A percentile compares a stretch with the other conserved stretches of the same genome.
These are phyloP conservation scores for Drosophila basisetae DNA, from an alignment of 2,888 invertebrate genomes.

Conservation along the genomic window DNA sequence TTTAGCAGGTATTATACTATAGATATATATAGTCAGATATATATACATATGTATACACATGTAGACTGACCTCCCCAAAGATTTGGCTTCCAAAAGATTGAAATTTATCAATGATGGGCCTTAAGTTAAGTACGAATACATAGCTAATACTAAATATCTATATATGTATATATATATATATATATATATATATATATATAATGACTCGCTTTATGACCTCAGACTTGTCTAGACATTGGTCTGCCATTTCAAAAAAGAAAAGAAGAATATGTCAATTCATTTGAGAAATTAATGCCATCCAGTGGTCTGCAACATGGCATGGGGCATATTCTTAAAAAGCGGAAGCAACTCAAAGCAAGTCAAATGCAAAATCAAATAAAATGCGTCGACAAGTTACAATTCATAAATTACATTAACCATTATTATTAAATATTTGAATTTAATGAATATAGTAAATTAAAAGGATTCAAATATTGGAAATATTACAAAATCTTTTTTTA, in stretches of 20 bases:
- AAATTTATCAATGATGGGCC: conserved; percentile 60
- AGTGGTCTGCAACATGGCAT: conserved; percentile 46
- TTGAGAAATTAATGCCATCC: conserved; percentile 42
- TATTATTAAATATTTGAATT: neutral
- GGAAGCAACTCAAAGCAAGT: conserved; percentile 1
- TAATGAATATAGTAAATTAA: neutral
- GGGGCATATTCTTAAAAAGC: conserved; percentile 35
- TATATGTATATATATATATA: conserved; percentile 8
- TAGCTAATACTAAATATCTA: neutral
- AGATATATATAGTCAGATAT: conserved; percentile 27
- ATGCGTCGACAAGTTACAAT: conserved; percentile 1
- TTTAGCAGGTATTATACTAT: conserved; percentile 32
- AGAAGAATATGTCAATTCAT: conserved; percentile 64
- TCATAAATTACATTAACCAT: neutral
- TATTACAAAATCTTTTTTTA: neutral
- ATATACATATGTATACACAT: conserved; percentile 1
- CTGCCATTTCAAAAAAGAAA: conserved; percentile 48
- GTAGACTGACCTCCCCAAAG: conserved; percentile 74
- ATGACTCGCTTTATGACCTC: conserved; percentile 68
- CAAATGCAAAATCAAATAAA: conserved; percentile 21
- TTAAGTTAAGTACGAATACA: neutral
- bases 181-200: conserved; percentile 11
- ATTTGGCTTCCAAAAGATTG: conserved; percentile 39
- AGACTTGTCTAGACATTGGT: conserved; percentile 77
- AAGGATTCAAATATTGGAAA: neutral